Base-by-base conservation (phyloP, 1,140 invertebrate species). In the Hyles euphorbiae region DNA sequence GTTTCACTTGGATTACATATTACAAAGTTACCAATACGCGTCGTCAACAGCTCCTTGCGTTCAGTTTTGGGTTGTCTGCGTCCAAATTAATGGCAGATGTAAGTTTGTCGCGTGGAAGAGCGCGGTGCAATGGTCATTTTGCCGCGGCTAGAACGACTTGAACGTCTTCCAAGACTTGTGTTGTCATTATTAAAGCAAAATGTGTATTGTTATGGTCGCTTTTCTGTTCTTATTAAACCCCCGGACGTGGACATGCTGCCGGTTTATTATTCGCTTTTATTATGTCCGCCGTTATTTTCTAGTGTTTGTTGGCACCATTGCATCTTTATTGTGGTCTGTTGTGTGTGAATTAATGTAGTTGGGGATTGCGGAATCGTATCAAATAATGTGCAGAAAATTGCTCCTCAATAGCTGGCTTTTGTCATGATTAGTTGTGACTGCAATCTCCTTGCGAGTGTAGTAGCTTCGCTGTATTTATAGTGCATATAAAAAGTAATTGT, bases 1-100 rank as follows among this genome's bases (percentile, higher is more conserved):
- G 73, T 79, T 83, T 81, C 80, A 76, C 76, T 78, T 68, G 77
- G 81, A 80, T 83, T 81, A 78, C 70, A 73, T 57, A 64, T 67
- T 56, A 70, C 72, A 60, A 80, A 63, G 33, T n/a, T 56, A 45
- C 32, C 8, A 34, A 12, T 56, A 32, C 11, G 11, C 22, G 5
- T 56, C 45, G 3, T 22, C 3, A 34, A 53, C n/a, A n/a, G 34
- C 36, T 11, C 12, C 10, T 7, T 6, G n/a, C 52, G 7, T 36
- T 43, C 22, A 10, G 12, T 34, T 53, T n/a, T 34, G 34, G 54
- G 7, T 9, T 34, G 47, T 12, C 33, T 46, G n/a, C n/a, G 10
- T 8, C 9, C n/a, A 11, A 47, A 47, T 48, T 40, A 22, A 11
- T 32, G 10, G 33, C 22, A 47, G 10, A 48, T 47, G 32, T 46